phyloP scores from a whole-genome alignment of 37 sponge, comb jelly and placozoan species.

The Axinella damicornis region DNA sequence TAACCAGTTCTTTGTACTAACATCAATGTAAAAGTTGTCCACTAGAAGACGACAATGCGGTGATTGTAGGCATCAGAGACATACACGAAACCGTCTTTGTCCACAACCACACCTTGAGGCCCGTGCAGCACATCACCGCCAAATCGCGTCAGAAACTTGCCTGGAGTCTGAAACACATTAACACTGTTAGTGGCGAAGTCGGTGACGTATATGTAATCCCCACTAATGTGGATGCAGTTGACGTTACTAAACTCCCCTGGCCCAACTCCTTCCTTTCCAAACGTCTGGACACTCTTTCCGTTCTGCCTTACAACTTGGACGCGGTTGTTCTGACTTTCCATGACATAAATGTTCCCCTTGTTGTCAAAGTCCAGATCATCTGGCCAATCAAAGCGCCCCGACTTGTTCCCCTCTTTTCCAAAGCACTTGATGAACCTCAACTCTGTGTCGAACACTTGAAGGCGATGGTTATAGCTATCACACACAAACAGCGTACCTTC shows the following conservation, averaged over 20 bases:
- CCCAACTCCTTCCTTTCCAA: background rate
- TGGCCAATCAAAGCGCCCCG: slow-evolving; percentile 41
- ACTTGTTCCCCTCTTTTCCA: slow-evolving; percentile 33
- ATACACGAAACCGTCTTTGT: background rate
- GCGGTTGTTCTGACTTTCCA: slow-evolving; percentile 47
- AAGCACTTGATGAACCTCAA: slow-evolving; percentile 34
- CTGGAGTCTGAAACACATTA: background rate
- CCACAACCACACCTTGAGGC: background rate
- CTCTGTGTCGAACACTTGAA: slow-evolving; percentile 47
- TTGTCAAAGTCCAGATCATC: slow-evolving; percentile 47
- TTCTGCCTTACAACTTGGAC: slow-evolving; percentile 20
- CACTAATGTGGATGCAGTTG: background rate
- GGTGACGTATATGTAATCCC: background rate
- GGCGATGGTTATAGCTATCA: slow-evolving; percentile 44
- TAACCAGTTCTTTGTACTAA: too few relatives aligned
- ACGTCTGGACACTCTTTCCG: background rate
- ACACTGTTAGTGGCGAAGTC: background rate
- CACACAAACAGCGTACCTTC: slow-evolving; percentile 32
- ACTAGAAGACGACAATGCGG: too few relatives aligned
- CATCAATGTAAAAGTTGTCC: too few relatives aligned
- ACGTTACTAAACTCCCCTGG: background rate
- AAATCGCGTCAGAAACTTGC: background rate
- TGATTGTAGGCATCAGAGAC: background rate
- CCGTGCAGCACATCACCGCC: background rate
- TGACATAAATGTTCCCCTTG: slow-evolving; percentile 37